Conservation (phyloP, 1,140 invertebrate genomes). For the Holcopasites calliopsidis region DNA sequence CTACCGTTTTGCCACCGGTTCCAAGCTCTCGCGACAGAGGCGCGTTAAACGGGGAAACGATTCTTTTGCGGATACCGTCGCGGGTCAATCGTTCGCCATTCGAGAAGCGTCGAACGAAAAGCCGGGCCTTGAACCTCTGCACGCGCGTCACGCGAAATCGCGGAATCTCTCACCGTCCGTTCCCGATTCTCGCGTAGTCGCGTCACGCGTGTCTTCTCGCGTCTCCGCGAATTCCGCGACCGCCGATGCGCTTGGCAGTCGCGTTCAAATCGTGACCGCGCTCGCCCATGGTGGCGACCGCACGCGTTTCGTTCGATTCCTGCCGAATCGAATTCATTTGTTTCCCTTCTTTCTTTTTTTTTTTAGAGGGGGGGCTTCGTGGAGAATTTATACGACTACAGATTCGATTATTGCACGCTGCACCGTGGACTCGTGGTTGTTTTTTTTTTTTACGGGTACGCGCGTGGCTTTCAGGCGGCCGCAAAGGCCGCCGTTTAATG, state of each 20-base stretch:
- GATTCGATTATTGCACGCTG: neutral
- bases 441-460: too few species aligned
- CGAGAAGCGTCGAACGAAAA: slow-evolving; percentile 50
- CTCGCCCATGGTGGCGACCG: neutral
- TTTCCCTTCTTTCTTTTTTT: neutral
- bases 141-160: too few species aligned
- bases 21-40: too few species aligned
- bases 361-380: neutral
- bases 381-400: neutral
- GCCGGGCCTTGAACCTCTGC: too few species aligned
- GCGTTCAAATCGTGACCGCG: slow-evolving; percentile 32
- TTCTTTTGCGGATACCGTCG: slow-evolving; percentile 1
- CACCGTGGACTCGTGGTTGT: neutral
- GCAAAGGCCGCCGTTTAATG: slow-evolving; percentile 18
- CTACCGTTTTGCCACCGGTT: too few species aligned
- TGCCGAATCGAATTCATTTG: slow-evolving; percentile 4
- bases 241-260: slow-evolving; percentile 5
- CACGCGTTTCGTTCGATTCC: slow-evolving; percentile 22
- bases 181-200: slow-evolving; percentile 12
- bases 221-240: slow-evolving; percentile 8
- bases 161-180: neutral
- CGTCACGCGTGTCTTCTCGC: slow-evolving; percentile 6
- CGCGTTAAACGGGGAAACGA: neutral
- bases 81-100: slow-evolving; percentile 29
- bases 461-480: too few species aligned